These are phyloP conservation scores for Nyleta sp. DNA, from an alignment of 2,888 invertebrate species.

Conservation along the genomic window DNA sequence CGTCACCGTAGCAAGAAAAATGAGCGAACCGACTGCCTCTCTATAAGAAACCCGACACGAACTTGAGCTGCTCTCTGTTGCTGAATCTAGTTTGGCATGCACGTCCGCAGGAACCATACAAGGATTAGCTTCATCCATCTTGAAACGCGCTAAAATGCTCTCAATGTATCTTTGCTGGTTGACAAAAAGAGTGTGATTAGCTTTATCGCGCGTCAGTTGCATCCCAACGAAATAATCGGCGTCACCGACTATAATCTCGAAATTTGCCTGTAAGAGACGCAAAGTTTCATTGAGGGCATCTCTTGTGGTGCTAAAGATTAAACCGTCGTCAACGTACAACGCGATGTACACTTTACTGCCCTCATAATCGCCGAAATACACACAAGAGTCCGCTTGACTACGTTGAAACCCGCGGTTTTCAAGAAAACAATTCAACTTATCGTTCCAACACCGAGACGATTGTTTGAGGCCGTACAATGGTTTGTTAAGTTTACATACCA, in stretches of 20 bases:
- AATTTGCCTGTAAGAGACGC: neutral
- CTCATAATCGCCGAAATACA: conserved; percentile 65
- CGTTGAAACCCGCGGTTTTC: conserved; percentile 67
- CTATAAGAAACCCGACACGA: conserved; percentile 3
- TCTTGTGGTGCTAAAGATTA: conserved; percentile 37
- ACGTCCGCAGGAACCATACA: neutral
- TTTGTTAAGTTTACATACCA: conserved; percentile 71
- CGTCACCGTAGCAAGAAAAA: conserved; percentile 56
- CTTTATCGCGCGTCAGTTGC: conserved; percentile 15
- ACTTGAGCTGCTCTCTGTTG: neutral
- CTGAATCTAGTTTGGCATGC: conserved; percentile 21
- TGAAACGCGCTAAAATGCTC: conserved; percentile 48
- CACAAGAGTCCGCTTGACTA: conserved; percentile 74
- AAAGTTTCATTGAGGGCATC: conserved; percentile 1
- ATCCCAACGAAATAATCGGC: conserved; percentile 36
- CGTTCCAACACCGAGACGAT: conserved; percentile 75
- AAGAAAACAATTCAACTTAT: conserved; percentile 69
- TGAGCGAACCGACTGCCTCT: conserved; percentile 4
- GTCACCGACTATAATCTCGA: conserved; percentile 28
- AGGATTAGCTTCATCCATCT: conserved; percentile 46
- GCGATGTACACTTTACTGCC: conserved; percentile 67
- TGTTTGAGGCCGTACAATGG: conserved; percentile 77
- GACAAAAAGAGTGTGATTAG: conserved; percentile 43
- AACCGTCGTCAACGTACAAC: conserved; percentile 74
- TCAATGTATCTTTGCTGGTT: conserved; percentile 53